Evolutionary conservation across 2,888 invertebrate species (phyloP).

Genomic region (Drosophila phalerata): DNA sequence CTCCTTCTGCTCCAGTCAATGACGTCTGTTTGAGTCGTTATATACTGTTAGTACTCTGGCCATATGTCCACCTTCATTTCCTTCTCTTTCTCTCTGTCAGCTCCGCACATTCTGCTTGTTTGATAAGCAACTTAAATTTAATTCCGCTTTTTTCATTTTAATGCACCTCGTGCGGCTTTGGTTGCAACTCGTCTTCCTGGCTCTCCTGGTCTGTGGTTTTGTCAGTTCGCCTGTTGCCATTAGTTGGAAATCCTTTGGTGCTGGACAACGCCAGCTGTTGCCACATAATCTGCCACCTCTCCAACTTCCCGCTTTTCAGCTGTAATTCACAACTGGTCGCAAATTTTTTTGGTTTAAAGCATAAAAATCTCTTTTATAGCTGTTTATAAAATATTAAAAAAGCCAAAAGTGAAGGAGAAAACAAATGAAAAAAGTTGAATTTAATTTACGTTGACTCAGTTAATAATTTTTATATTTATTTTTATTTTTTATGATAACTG

Average conservation of each 20-base stretch:
- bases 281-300: constrained; percentile 55
- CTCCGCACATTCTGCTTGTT: constrained; percentile 1
- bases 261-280: constrained; percentile 62
- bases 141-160: constrained; percentile 42
- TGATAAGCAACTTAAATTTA: constrained; percentile 51
- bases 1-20: neutral
- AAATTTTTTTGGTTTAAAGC: constrained; percentile 52
- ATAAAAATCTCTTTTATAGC: constrained; percentile 34
- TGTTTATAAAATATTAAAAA: constrained; percentile 26
- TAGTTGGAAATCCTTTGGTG: constrained; percentile 60
- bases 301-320: neutral
- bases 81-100: constrained; percentile 5
- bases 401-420: neutral
- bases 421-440: constrained; percentile 4
- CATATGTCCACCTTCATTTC: constrained; percentile 22
- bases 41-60: constrained; percentile 2
- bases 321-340: constrained; percentile 43
- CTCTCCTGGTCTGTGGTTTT: constrained; percentile 6
- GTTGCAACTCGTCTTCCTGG: neutral
- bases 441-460: constrained; percentile 8
- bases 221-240: constrained; percentile 33
- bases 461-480: constrained; percentile 14
- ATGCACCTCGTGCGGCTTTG: constrained; percentile 31
- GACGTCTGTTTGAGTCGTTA: constrained; percentile 10
- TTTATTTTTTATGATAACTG: constrained; percentile 11